Percentiles rank a stretch among this genome's conserved stretches.
phyloP scores from a whole-genome alignment of 2,888 invertebrate species.

The Augochlorella aurata region DNA sequence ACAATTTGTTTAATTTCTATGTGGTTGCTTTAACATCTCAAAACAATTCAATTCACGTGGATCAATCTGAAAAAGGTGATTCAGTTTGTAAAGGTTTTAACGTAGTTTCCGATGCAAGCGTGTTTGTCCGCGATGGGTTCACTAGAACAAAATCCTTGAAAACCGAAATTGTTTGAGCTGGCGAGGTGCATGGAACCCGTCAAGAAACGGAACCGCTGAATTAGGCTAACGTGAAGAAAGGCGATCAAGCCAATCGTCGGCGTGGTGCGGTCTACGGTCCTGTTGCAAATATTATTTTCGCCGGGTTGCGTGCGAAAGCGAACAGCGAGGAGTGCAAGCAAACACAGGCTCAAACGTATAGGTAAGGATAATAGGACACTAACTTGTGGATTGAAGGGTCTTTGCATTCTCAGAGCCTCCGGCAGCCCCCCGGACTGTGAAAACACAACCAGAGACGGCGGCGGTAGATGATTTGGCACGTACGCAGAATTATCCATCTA shows the following conservation, averaged over 20 bases:
- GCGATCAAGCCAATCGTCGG: constrained; percentile 9
- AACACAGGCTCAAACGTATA: constrained; percentile 50
- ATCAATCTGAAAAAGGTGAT: no score
- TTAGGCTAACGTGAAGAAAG: neutral
- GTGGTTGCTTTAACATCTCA: no score
- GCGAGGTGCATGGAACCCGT: neutral
- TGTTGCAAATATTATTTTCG: constrained; percentile 47
- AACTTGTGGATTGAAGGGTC: constrained; percentile 89
- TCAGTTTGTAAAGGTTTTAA: no score
- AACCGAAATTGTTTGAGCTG: neutral
- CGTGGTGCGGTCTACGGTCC: neutral
- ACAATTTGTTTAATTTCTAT: no score
- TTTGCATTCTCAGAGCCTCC: constrained; percentile 89
- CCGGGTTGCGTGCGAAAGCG: constrained; percentile 12
- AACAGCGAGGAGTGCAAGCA: constrained; percentile 28
- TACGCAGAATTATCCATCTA: constrained; percentile 90
- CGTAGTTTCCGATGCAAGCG: no score
- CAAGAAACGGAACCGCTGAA: neutral
- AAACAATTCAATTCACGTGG: no score
- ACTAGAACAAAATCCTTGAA: neutral
- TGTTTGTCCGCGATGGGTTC: no score
- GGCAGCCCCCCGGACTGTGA: constrained; percentile 89
- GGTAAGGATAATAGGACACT: constrained; percentile 74
- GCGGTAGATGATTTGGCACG: constrained; percentile 88
- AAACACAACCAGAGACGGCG: constrained; percentile 89